Percentiles rank a stretch among this genome's conserved stretches.
phyloP scores from a whole-genome alignment of 2,888 invertebrate genomes.

The Syrista parreyssii region DNA sequence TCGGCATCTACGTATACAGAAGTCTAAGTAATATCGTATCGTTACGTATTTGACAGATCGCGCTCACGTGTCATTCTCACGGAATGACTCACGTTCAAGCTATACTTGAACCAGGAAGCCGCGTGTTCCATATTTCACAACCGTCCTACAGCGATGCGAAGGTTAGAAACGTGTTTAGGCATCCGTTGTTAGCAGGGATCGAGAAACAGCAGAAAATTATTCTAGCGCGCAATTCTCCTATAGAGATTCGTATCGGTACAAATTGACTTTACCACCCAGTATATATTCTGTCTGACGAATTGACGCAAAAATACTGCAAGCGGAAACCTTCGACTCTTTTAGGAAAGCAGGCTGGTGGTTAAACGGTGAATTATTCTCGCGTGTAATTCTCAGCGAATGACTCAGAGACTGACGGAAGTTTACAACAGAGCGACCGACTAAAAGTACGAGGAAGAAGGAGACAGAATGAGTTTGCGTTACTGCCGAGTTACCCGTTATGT shows the following conservation, averaged over 20 bases:
- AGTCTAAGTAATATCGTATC: not conserved
- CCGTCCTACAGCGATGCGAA: not conserved
- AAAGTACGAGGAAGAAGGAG: not conserved
- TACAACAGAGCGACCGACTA: not conserved
- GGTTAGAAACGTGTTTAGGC: not conserved
- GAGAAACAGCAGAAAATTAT: not conserved
- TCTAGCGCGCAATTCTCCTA: not conserved
- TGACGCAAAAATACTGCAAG: not conserved
- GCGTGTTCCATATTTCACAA: not conserved
- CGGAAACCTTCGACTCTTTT: not conserved
- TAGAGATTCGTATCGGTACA: not conserved
- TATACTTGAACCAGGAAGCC: not conserved
- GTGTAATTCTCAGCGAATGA: not conserved
- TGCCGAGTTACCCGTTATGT: not conserved
- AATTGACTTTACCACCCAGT: not conserved
- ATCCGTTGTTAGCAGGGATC: not conserved
- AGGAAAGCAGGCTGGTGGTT: not conserved
- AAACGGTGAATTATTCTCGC: not conserved
- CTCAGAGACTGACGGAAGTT: not conserved
- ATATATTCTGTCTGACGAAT: not conserved
- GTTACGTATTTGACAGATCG: not conserved
- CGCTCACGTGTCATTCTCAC: not conserved
- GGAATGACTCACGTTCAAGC: not conserved
- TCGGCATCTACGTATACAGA: not conserved
- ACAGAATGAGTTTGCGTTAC: not conserved